Base-by-base conservation (phyloP, 2,888 invertebrate species). In the Dascillus cervinus region DNA sequence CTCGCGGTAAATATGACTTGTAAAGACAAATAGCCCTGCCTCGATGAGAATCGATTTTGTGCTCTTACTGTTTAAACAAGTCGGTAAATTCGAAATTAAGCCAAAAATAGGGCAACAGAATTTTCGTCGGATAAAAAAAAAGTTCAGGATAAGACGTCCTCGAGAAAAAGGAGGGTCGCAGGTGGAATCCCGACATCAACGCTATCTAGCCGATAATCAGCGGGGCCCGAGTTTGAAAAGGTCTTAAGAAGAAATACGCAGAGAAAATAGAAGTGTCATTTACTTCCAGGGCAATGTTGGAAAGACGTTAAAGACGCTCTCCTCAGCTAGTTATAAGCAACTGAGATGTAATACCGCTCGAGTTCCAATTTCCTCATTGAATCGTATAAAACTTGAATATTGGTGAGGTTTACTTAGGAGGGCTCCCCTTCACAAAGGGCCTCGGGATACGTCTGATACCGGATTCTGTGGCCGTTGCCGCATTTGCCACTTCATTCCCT, bases 401-500 rank as follows among this genome's bases (percentile, higher is more conserved):
- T n/a, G 34, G 38, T 34, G 38, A 34, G 38, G 38, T 39, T 39
- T 39, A 34, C 34, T 34, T 39, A 34, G 34, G 22, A 22, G 31
- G 37, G n/a, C n/a, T n/a, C n/a, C n/a, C n/a, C n/a, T n/a, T n/a
- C n/a, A n/a, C n/a, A n/a, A n/a, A n/a, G n/a, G n/a, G 39, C 45
- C 43, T 32, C 26, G 39, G 45, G 46, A 49, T 44, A 47, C 43
- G 45, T 41, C 45, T 46, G 43, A 46, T 45, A 46, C 43, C 41
- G 43, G 47, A 50, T 47, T 47, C 41, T 49, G 53, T 39, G 50
- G 47, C 47, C 43, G 38, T 42, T 45, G 46, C 45, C 49, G 47
- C 49, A 52, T 52, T 53, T 51, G 46, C 49, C 50, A 50, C 51
- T 49, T 50, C 49, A 49, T 53, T 52, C 47, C 39, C 39, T 35